Percentiles rank a stretch among this genome's conserved stretches.
Conservation (phyloP, 2,113 vertebrate species). For the Empidonax alnorum region DNA sequence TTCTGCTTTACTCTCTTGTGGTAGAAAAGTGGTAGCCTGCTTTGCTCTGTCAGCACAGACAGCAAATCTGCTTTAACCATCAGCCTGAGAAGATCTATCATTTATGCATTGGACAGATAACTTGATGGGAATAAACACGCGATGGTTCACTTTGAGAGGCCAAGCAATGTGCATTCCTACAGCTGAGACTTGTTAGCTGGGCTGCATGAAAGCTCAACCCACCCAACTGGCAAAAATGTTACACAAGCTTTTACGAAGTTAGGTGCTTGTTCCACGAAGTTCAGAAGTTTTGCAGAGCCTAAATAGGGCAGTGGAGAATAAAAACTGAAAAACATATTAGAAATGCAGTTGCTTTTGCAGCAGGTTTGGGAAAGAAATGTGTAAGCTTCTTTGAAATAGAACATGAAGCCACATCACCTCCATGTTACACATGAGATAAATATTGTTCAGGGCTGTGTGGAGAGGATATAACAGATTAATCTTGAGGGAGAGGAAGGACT, state of each 20-base stretch:
- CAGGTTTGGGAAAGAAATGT: not conserved
- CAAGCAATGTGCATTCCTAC: not conserved
- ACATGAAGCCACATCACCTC: not conserved
- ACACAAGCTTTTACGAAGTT: not conserved
- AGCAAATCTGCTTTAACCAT: not conserved
- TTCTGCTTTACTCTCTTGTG: not conserved
- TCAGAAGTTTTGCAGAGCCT: not conserved
- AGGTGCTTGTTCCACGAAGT: not conserved
- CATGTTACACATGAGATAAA: not conserved
- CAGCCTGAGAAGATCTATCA: not conserved
- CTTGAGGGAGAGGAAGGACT: not conserved
- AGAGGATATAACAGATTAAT: not conserved
- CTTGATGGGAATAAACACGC: not conserved
- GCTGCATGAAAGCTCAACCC: not conserved
- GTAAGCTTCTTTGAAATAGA: not conserved
- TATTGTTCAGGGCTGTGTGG: not conserved
- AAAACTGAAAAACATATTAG: not conserved
- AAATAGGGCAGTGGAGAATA: not conserved
- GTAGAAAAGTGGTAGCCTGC: not conserved
- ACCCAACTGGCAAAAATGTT: not conserved
- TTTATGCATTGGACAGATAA: not conserved
- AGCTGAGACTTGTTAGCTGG: not conserved
- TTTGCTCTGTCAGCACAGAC: slow-evolving; percentile 6
- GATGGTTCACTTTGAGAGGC: not conserved
- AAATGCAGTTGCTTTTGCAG: not conserved